phyloP scores from a whole-genome alignment of 2,888 invertebrate species.

The Brachylomia viminalis region DNA sequence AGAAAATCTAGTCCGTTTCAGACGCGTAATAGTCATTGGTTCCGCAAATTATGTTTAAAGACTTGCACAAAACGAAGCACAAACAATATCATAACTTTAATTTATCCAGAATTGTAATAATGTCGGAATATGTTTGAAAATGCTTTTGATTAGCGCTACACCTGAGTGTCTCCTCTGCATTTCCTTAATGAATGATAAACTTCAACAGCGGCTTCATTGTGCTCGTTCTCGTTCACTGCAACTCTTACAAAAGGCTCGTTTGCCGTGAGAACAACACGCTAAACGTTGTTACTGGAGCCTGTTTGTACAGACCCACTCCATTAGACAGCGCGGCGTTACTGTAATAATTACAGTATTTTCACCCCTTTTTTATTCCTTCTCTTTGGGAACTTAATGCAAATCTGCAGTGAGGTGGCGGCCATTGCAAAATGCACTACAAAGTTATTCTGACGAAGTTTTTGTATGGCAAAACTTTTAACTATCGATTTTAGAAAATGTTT shows the following conservation, averaged over 20 bases:
- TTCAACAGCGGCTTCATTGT: conserved; percentile 21
- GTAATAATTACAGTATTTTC: conserved; percentile 13
- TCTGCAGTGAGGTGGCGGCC: conserved; percentile 19
- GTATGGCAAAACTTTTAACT: no score
- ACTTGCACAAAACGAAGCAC: background rate
- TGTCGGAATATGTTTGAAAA: background rate
- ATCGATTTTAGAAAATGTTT: no score
- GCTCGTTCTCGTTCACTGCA: conserved; percentile 23
- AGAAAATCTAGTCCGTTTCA: background rate
- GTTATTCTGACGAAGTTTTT: no score
- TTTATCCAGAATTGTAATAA: no score
- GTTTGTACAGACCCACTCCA: conserved; percentile 21
- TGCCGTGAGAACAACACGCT: conserved; percentile 33
- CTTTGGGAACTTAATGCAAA: conserved; percentile 20
- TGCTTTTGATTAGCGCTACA: conserved; percentile 1
- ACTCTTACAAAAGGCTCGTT: conserved; percentile 11
- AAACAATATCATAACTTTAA: background rate
- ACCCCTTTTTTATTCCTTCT: background rate
- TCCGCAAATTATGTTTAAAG: background rate
- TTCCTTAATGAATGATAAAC: conserved; percentile 24
- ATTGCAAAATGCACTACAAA: conserved; percentile 16
- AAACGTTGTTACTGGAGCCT: conserved; percentile 26
- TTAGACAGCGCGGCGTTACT: background rate
- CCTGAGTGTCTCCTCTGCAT: background rate
- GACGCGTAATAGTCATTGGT: background rate